Base-by-base conservation (phyloP, 2,113 vertebrate species). In the Neodontobutis hainanensis region DNA sequence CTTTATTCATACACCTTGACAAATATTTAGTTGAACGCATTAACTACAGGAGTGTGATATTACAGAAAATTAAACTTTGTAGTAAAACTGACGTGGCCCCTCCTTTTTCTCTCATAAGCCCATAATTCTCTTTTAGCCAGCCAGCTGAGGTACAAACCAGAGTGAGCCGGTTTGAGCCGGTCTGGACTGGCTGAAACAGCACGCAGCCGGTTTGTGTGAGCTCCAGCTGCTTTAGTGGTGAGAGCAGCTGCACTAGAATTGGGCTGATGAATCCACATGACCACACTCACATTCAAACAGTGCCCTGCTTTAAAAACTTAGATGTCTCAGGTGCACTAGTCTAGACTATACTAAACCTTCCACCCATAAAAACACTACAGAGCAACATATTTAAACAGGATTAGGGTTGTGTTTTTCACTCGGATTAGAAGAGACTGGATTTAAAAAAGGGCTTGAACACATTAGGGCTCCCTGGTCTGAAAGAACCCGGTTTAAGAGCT, bases 201-300 rank as follows among this genome's bases (percentile, higher is more conserved):
- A 87, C 82, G 79, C 67, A 80, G 91, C 90, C 77, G 65, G 92
- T 92, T 93, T 87, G 85, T 68, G 78, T 78, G 73, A 84, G 84
- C 82, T 76, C 88, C 90, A 88, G 86, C 86, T 90, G 90, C 8
- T 40, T 40, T 40, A 14, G 52, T 36, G 34, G 52, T 35, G 52
- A 34, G 52, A 55, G 52, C 52, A 55, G 52, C 52, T 55, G 52
- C 14, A 15, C 4, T 9, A 60, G 57, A 34, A 44, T 15, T 32
- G 57, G 43, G 43, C 3, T 32, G 16, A 16, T 36, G 34, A 38
- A n/a, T 12, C 32, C 52, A 55, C 52, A 55, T 55, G 52, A 55
- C 52, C 52, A 36, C 52, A 14, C 15, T 10, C 16, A 19, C 12
- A 27, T 27, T 27, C 19, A 27, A 27, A 36, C 52, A 38, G 12